Evolutionary conservation across 1,140 invertebrate species (phyloP).

Genomic region (Nephotettix cincticeps): DNA sequence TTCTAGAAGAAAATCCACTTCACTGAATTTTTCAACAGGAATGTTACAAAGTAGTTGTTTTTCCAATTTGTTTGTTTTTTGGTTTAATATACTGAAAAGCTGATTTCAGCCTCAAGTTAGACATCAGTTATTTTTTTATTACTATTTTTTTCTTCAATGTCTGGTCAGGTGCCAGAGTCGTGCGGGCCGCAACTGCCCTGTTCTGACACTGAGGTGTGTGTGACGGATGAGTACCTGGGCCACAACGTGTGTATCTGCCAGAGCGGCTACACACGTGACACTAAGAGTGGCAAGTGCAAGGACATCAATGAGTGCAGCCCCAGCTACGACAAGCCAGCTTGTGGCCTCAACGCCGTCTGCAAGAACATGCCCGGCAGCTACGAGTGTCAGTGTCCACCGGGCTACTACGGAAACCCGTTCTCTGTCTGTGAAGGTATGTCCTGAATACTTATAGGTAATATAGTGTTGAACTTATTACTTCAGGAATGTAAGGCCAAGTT

Average conservation of each 20-base stretch:
- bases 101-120: too few species aligned
- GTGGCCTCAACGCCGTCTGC: constrained; percentile 84
- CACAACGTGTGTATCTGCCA: constrained; percentile 84
- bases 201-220: constrained; percentile 78
- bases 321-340: constrained; percentile 67
- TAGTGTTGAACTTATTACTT: too few species aligned
- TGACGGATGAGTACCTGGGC: constrained; percentile 67
- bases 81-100: too few species aligned
- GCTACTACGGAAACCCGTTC: constrained; percentile 87
- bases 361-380: constrained; percentile 93
- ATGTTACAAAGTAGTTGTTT: too few species aligned
- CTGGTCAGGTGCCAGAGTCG: constrained; percentile 50
- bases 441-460: too few species aligned
- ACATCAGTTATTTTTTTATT: too few species aligned
- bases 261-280: constrained; percentile 75
- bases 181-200: constrained; percentile 77
- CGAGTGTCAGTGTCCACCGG: constrained; percentile 84
- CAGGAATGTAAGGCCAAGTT: too few species aligned
- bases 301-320: constrained; percentile 88
- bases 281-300: constrained; percentile 69
- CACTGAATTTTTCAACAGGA: too few species aligned
- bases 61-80: too few species aligned
- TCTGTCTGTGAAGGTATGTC: constrained; percentile 68
- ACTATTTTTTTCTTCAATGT: too few species aligned
- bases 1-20: too few species aligned